A percentile compares a stretch with the other conserved stretches of the same genome.
Conservation (phyloP, 2,888 invertebrate species). For the Brachyptera risi region DNA sequence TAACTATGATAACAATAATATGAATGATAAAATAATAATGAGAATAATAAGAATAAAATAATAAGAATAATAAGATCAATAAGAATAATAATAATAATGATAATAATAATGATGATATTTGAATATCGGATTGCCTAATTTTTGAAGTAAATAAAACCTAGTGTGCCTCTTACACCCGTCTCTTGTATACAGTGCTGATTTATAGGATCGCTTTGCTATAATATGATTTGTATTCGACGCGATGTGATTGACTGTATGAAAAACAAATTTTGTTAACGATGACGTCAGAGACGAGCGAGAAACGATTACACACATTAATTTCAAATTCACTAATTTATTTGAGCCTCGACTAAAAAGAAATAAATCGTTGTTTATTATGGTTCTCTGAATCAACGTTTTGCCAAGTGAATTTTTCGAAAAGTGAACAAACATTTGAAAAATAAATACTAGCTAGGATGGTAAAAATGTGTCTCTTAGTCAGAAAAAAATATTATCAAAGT, state of each 20-base stretch:
- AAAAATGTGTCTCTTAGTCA: too few species aligned
- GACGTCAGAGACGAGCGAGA: neutral
- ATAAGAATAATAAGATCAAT: neutral
- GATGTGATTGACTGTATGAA: neutral
- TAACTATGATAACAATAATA: neutral
- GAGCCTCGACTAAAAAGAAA: neutral
- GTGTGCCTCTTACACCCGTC: conserved; percentile 21
- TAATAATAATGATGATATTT: neutral
- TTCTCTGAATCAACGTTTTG: neutral
- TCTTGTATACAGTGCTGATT: neutral
- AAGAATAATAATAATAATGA: neutral
- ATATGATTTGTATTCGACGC: too few species aligned
- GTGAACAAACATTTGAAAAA: neutral
- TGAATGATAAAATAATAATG: neutral
- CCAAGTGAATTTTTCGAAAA: neutral
- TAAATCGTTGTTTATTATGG: neutral
- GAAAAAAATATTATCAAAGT: too few species aligned
- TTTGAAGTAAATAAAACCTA: conserved; percentile 11
- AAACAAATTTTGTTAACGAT: neutral
- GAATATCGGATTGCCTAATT: neutral
- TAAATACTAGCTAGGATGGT: too few species aligned
- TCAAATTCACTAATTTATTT: neutral
- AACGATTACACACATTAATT: neutral
- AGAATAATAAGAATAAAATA: neutral
- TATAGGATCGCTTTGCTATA: neutral